phyloP scores from a whole-genome alignment of 1,140 invertebrate genomes.

The Elymnias hypermnestra region DNA sequence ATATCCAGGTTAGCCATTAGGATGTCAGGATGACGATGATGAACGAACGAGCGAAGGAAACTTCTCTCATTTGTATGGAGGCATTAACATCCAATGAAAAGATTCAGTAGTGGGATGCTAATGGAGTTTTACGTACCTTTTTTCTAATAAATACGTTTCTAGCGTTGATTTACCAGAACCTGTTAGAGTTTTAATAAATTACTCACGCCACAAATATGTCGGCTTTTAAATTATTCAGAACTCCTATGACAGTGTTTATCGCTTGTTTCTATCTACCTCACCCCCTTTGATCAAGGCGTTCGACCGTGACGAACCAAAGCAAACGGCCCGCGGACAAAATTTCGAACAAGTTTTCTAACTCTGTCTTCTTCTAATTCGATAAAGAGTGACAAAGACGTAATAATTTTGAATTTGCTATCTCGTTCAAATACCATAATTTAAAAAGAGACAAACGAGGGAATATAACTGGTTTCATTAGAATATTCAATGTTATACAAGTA shows the following conservation, averaged over 20 bases:
- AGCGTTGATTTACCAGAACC: too few relatives aligned
- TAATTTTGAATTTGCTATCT: constrained; percentile 3
- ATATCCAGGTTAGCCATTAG: too few relatives aligned
- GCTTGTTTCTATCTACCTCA: constrained; percentile 14
- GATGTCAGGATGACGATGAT: too few relatives aligned
- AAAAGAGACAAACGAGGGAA: constrained; percentile 5
- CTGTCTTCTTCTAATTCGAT: constrained; percentile 26
- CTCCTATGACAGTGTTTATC: constrained; percentile 21
- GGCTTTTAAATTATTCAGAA: constrained; percentile 21
- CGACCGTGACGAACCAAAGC: constrained; percentile 42
- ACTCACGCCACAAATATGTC: constrained; percentile 5
- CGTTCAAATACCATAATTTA: neutral
- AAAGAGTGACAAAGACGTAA: constrained; percentile 26
- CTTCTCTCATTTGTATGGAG: too few relatives aligned
- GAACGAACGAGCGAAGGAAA: too few relatives aligned
- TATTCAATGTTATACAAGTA: constrained; percentile 17
- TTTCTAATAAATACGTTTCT: too few relatives aligned
- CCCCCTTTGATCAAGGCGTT: constrained; percentile 32
- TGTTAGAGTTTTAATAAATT: neutral
- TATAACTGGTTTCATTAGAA: constrained; percentile 17
- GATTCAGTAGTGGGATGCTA: too few relatives aligned
- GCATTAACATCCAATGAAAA: too few relatives aligned
- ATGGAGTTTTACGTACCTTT: too few relatives aligned
- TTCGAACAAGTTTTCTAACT: constrained; percentile 26
- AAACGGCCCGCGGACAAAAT: constrained; percentile 21